Evolutionary conservation across 1,140 invertebrate genomes (phyloP).

Genomic region (Calosoma granatense): DNA sequence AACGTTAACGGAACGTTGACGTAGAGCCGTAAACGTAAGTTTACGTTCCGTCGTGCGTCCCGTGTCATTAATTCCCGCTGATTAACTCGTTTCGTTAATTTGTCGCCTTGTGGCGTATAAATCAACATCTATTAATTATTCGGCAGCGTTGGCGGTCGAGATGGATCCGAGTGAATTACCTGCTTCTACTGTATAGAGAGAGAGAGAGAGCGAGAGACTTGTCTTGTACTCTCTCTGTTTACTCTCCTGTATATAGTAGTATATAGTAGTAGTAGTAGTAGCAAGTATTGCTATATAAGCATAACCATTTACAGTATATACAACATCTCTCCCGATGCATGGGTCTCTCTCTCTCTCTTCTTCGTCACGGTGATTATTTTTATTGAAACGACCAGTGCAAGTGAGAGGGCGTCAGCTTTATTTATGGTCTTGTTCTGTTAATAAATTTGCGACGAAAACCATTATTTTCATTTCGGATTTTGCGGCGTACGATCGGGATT

Average conservation of each 20-base stretch:
- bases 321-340: too few relatives aligned
- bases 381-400: not conserved
- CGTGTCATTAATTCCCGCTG: not conserved
- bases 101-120: not conserved
- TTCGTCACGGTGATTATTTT: conserved; percentile 3
- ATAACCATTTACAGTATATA: too few relatives aligned
- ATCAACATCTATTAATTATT: not conserved
- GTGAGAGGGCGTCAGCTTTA: not conserved
- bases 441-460: conserved; percentile 7
- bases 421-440: conserved; percentile 5
- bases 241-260: too few relatives aligned
- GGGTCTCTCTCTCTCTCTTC: not conserved
- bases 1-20: too few relatives aligned
- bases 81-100: not conserved
- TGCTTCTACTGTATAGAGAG: not conserved
- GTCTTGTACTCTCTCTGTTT: too few relatives aligned
- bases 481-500: not conserved
- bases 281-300: too few relatives aligned
- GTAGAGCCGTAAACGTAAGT: too few relatives aligned
- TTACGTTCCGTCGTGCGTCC: not conserved
- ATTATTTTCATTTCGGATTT: conserved; percentile 2
- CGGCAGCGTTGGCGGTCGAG: too few relatives aligned
- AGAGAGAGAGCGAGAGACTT: too few relatives aligned
- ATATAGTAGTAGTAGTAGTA: too few relatives aligned
- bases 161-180: not conserved